Conservation (phyloP, 2,113 vertebrate species). For the Hippoglossus stenolepis region DNA sequence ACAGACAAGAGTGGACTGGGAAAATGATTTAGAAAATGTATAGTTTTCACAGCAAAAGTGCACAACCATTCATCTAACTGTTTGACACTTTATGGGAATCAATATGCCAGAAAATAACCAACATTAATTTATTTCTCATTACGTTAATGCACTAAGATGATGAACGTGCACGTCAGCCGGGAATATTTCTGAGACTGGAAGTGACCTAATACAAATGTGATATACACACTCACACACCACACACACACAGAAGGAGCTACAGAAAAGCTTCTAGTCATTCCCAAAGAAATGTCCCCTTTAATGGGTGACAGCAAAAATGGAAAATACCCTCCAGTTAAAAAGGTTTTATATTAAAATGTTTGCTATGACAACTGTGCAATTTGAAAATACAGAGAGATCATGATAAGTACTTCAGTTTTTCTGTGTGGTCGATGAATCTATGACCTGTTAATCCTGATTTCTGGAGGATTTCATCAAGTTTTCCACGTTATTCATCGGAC, state of each 20-base stretch:
- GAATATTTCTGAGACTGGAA: not conserved
- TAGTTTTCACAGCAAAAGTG: not conserved
- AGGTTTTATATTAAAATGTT: not conserved
- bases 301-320: not conserved
- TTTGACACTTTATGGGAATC: not conserved
- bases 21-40: not conserved
- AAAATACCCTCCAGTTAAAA: not conserved
- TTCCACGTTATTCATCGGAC: too few species aligned
- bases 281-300: not conserved
- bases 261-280: not conserved
- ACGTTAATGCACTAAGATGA: conserved; percentile 22
- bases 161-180: not conserved
- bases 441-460: not conserved
- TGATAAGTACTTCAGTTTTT: not conserved
- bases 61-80: not conserved
- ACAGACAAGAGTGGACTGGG: not conserved
- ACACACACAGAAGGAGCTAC: not conserved
- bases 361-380: not conserved
- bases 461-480: not conserved
- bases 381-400: not conserved
- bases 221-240: not conserved
- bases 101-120: conserved; percentile 2
- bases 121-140: conserved; percentile 18
- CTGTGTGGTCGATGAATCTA: not conserved
- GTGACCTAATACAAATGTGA: conserved; percentile 8